Conservation (phyloP, 2,113 vertebrate genomes). For the Macroglossus sobrinus region DNA sequence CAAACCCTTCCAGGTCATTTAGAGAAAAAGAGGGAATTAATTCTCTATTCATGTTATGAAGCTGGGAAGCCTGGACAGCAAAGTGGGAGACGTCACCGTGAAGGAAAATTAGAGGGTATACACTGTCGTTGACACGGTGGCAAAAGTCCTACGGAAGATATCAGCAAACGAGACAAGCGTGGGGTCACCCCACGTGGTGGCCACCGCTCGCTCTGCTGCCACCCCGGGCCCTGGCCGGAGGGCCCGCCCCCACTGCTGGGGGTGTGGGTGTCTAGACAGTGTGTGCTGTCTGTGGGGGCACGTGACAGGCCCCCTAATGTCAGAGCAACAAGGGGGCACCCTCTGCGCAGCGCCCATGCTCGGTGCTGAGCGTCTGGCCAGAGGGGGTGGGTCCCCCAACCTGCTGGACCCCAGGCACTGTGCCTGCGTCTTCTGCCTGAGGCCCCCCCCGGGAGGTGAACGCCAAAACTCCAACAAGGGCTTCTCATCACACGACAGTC, state of each 20-base stretch:
- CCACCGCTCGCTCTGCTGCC: accelerated
- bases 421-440: too few species aligned
- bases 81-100: accelerated
- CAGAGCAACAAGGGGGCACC: too few species aligned
- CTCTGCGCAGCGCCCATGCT: too few species aligned
- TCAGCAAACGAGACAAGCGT: accelerated
- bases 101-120: background rate
- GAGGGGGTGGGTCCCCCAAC: background rate
- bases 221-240: background rate
- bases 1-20: background rate
- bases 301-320: accelerated
- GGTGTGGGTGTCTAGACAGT: accelerated
- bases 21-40: background rate
- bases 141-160: background rate
- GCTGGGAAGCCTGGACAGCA: background rate
- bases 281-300: accelerated
- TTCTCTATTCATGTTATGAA: background rate
- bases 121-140: accelerated
- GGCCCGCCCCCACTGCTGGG: background rate
- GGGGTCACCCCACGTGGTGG: background rate
- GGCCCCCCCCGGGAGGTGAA: too few species aligned
- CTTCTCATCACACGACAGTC: accelerated
- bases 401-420: accelerated
- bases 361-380: background rate
- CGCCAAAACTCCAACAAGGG: accelerated